Conservation (phyloP, 1,140 invertebrate genomes). For the Anagrus nilaparvatae region DNA sequence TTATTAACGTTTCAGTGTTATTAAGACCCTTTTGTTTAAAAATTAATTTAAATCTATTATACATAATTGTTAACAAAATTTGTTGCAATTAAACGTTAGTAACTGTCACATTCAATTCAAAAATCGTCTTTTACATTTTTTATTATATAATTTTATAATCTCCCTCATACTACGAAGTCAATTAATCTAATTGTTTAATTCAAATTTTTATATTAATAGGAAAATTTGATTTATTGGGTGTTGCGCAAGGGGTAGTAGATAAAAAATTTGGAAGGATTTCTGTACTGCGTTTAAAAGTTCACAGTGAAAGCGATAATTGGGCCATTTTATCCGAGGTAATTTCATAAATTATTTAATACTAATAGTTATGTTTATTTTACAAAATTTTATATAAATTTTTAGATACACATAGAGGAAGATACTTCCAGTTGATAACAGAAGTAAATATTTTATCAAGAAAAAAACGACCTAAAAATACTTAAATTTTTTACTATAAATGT, state of each 20-base stretch:
- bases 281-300: conserved; percentile 63
- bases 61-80: too few relatives aligned
- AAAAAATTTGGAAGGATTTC: conserved; percentile 56
- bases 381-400: background rate
- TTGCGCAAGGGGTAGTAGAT: conserved; percentile 64
- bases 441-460: too few relatives aligned
- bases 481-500: too few relatives aligned
- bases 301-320: conserved; percentile 78
- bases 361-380: conserved; percentile 1
- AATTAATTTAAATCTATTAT: too few relatives aligned
- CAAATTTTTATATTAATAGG: conserved; percentile 34
- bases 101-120: too few relatives aligned
- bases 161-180: background rate
- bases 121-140: too few relatives aligned
- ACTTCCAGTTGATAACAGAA: conserved; percentile 25
- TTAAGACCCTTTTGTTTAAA: too few relatives aligned
- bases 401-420: conserved; percentile 33
- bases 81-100: too few relatives aligned
- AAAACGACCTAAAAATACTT: too few relatives aligned
- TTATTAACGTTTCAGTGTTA: too few relatives aligned
- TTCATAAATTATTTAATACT: conserved; percentile 13
- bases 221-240: conserved; percentile 66
- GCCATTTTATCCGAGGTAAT: conserved; percentile 81
- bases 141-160: too few relatives aligned
- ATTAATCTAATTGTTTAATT: conserved; percentile 6